Evolutionary conservation across 2,113 vertebrate genomes (phyloP), one percentile per base, ranked within the genome.

Genomic region (Actenoides hombroni): DNA sequence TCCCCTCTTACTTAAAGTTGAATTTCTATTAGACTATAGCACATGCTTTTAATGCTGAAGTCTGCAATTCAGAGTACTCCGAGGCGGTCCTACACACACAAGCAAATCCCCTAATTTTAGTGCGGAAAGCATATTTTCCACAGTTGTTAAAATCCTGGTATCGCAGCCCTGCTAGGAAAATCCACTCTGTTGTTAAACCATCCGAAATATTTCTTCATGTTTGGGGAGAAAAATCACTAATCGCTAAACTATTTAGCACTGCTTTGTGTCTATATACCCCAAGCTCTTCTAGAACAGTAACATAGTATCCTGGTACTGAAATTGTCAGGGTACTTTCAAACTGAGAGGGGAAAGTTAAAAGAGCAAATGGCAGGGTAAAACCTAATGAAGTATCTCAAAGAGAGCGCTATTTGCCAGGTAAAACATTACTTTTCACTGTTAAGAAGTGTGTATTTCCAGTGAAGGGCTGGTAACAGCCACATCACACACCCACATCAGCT

Each of bases 141-240:
- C 86, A 95, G 88, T 84, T 88, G 83, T 92, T 96, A 89, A 86
- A 84, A 83, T 51, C 42, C 51, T 8, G 20, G 57, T 81, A 71
- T 51, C 28, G 3, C 64, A 88, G 57, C 60, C 37, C 23, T 65
- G 25, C 76, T 84, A 81, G 80, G 68, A 92, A 78, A 96, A 96
- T 81, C 76, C 79, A 7, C 64, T 92, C 60, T 90, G 68, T 60
- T 97, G 85, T 67, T 84, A 68, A 96, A 71, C 35, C 48, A 95
- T 92, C 92, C 95, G 75, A 96, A 92, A 77, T 29, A 88, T 90
- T 92, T 93, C 57, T 80, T 84, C 78, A 17, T 76, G 46, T 92
- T 53, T 90, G 49, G 51, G 75, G 49, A 88, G 63, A 92, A 93
- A 86, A 94, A 96, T 94, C 94, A 88, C 87, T 94, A 94, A 93